A percentile compares a stretch with the other conserved stretches of the same genome.
phyloP scores from a whole-genome alignment of 1,140 invertebrate genomes.

The Orchesella cincta region DNA sequence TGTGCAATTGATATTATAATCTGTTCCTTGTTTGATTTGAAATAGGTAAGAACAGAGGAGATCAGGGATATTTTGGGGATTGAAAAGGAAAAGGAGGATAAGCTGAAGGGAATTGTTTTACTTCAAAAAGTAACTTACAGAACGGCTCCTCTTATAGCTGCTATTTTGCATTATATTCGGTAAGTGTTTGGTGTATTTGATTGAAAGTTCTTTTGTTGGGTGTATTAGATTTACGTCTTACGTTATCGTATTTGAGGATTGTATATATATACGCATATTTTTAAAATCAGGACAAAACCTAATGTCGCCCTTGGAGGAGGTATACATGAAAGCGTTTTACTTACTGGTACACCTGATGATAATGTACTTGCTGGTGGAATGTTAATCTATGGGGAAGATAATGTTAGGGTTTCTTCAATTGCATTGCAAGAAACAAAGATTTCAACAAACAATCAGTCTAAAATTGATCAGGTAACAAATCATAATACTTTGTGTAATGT shows the following conservation, averaged over 20 bases:
- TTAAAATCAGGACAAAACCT: constrained; percentile 11
- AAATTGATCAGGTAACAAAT: constrained; percentile 29
- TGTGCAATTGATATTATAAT: not conserved
- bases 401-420: constrained; percentile 34
- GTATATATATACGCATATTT: constrained; percentile 18
- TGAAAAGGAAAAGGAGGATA: constrained; percentile 40
- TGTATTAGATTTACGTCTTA: not conserved
- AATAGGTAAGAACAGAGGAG: not conserved
- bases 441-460: constrained; percentile 28
- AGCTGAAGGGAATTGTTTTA: constrained; percentile 45
- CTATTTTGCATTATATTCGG: constrained; percentile 2
- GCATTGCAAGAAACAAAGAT: constrained; percentile 32
- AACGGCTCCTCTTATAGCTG: not conserved
- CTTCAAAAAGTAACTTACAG: constrained; percentile 11
- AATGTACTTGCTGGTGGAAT: constrained; percentile 21
- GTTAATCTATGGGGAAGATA: constrained; percentile 1
- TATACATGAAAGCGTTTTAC: constrained; percentile 12
- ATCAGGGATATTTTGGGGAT: constrained; percentile 13
- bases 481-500: not conserved
- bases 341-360: constrained; percentile 12
- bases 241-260: not conserved
- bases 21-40: not conserved
- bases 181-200: not conserved
- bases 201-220: not conserved
- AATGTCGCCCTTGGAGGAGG: constrained; percentile 21